Evolutionary conservation across 2,797 vertebrate species (phyloP).

Genomic region (Pipistrellus pipistrellus): DNA sequence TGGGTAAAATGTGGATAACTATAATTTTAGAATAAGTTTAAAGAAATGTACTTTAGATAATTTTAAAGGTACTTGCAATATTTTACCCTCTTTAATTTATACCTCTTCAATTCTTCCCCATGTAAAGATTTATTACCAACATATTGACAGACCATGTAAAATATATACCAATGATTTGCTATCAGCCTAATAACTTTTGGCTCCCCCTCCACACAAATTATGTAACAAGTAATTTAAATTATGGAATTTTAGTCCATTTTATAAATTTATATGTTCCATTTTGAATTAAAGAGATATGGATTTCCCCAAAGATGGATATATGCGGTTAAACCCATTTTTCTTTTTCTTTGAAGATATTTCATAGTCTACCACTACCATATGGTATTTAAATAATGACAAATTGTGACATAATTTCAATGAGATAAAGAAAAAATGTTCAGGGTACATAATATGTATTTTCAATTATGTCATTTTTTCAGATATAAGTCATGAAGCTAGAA

Average conservation of each 20-base stretch:
- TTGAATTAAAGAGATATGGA: slow-evolving; percentile 27
- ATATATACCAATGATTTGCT: not conserved
- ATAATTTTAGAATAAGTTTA: slow-evolving; percentile 44
- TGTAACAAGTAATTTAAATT: slow-evolving; percentile 31
- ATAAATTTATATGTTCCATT: not conserved
- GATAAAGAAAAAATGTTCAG: slow-evolving; percentile 48
- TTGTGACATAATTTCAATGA: slow-evolving; percentile 54
- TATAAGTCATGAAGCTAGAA: not conserved
- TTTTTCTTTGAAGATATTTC: slow-evolving; percentile 24
- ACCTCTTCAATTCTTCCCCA: not conserved
- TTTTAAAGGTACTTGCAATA: not conserved
- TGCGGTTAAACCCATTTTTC: not conserved
- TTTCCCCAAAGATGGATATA: not conserved
- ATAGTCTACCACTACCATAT: not conserved
- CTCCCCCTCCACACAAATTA: not conserved
- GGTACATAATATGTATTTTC: not conserved
- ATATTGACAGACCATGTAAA: slow-evolving; percentile 26
- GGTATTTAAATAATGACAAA: slow-evolving; percentile 71
- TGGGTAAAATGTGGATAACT: not conserved
- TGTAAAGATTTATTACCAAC: slow-evolving; percentile 20
- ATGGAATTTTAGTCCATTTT: not conserved
- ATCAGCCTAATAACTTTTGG: not conserved
- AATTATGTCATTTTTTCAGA: slow-evolving; percentile 61
- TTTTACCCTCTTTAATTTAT: not conserved
- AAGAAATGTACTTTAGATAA: slow-evolving; percentile 13